These are phyloP conservation scores for Phrynocephalus forsythii DNA, from an alignment of 2,797 vertebrate genomes.

Conservation along the genomic window DNA sequence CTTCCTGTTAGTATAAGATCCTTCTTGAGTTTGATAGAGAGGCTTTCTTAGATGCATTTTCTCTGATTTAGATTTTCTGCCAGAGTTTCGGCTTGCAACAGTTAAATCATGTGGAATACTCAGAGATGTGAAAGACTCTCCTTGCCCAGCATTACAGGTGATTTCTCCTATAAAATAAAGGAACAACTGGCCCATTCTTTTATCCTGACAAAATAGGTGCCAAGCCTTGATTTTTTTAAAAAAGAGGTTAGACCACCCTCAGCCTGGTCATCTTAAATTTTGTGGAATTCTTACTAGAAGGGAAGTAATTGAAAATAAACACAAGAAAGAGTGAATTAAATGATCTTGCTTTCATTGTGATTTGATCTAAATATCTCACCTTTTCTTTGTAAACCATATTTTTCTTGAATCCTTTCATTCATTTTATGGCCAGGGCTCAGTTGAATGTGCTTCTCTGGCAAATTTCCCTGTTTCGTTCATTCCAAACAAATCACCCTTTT, in stretches of 20 bases:
- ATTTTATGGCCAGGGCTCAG: conserved; percentile 66
- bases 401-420: conserved; percentile 54
- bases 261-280: not conserved
- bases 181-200: too few species aligned
- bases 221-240: not conserved
- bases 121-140: conserved; percentile 16
- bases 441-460: conserved; percentile 66
- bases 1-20: not conserved
- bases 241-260: not conserved
- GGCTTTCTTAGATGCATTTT: conserved; percentile 39
- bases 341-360: not conserved
- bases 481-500: conserved; percentile 47
- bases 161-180: conserved; percentile 3
- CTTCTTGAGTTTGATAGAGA: conserved; percentile 16
- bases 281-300: not conserved
- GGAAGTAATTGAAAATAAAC: not conserved
- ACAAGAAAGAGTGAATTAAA: not conserved
- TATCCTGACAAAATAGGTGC: not conserved
- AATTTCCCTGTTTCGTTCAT: conserved; percentile 54
- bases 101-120: conserved; percentile 11
- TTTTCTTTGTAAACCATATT: conserved; percentile 45
- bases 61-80: not conserved
- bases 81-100: conserved; percentile 1
- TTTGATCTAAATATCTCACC: conserved; percentile 43
- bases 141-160: conserved; percentile 32